Evolutionary conservation across 2,113 vertebrate genomes (phyloP), one percentile per base, ranked within the genome.

Genomic region (Vulpes lagopus): DNA sequence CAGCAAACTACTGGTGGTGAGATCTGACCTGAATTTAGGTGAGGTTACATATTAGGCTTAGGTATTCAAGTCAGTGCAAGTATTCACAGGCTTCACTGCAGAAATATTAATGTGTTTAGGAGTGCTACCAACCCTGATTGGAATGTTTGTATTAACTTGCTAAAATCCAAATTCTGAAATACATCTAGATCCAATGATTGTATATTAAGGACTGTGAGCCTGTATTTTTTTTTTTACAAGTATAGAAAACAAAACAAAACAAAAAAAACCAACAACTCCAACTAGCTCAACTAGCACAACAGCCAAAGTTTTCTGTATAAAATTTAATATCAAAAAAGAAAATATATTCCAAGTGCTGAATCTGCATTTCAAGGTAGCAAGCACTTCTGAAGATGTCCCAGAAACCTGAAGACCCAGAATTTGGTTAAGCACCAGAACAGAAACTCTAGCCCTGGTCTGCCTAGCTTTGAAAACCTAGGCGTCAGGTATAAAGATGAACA

Each of bases 121-220:
- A 11, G 20, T 53, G 30, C 17, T 82, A 81, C 32, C 20, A 51
- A 38, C 0, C 19, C n/a, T 3, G 38, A 62, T 32, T 35, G 57
- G 35, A 65, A 27, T 27, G 35, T 12, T 84, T n/a, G 51, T 32
- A 57, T 84, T 65, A 85, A 86, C n/a, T n/a, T 82, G 32, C 55
- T 94, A 71, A 96, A 62, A 38, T 38, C 9, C 43, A 86, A 94
- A 62, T 55, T 67, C 38, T 43, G 5, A 95, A 69, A 91, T 23
- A 49, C 38, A 38, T 82, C 20, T 82, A 27, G 23, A 95, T 9
- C 25, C 64, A 57, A 82, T 38, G 11, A 43, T 17, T 76, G 73
- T 23, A n/a, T 27, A 23, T 20, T 55, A 91, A 11, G 35, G 35
- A 71, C 16, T 86, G 23, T 16, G 49, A 71, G 83, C 27, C 15